Evolutionary conservation across 2,113 vertebrate genomes (phyloP).

Genomic region (Fregata magnificens): DNA sequence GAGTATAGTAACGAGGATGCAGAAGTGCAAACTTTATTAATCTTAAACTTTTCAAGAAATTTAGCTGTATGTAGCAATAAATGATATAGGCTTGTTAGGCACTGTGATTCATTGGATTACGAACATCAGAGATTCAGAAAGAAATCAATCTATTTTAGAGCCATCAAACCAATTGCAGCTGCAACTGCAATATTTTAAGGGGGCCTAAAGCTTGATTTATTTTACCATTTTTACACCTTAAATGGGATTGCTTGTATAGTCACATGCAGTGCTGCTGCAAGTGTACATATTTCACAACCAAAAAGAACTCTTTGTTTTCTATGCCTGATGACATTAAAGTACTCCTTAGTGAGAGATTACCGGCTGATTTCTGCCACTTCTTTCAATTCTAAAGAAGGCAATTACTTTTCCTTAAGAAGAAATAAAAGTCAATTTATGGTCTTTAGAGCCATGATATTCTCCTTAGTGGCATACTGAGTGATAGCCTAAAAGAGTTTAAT

Average conservation of each 20-base stretch:
- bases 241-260: background rate
- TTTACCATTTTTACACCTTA: background rate
- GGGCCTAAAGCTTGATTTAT: background rate
- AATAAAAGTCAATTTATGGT: conserved; percentile 6
- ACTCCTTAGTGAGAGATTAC: background rate
- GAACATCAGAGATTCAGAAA: background rate
- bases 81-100: background rate
- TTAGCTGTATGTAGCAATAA: background rate
- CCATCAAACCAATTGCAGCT: background rate
- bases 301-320: background rate
- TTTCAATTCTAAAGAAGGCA: conserved; percentile 3
- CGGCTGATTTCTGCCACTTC: background rate
- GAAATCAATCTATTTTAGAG: background rate
- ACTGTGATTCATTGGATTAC: background rate
- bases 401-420: background rate
- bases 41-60: background rate
- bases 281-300: background rate
- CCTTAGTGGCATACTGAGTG: background rate
- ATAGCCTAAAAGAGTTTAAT: background rate
- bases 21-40: background rate
- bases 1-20: background rate
- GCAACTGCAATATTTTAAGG: background rate
- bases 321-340: background rate
- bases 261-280: background rate
- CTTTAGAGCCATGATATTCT: background rate